Percentiles rank a stretch among this genome's conserved stretches.
phyloP scores from a whole-genome alignment of 1,140 invertebrate species.

The Palaemon carinicauda region DNA sequence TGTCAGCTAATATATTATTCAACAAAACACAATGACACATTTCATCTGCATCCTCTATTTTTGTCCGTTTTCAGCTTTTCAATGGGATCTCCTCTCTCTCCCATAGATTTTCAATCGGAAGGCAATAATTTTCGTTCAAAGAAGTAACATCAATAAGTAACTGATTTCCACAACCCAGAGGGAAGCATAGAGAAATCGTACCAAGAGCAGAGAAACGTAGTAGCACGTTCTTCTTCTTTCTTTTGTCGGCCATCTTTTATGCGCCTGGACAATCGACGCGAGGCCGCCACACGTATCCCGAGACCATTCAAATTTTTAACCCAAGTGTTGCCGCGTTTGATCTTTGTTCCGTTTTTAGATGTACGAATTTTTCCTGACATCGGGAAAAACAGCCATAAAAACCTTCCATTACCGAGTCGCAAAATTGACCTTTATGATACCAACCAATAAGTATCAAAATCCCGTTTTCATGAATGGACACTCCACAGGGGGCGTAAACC shows the following conservation, averaged over 20 bases:
- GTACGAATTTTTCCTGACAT: background rate
- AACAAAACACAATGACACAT: conserved; percentile 42
- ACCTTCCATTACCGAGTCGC: background rate
- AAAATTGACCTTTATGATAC: background rate
- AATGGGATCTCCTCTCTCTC: background rate
- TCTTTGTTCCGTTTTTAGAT: background rate
- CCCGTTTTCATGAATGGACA: too few relatives aligned
- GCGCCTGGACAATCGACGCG: conserved; percentile 22
- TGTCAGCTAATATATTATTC: conserved; percentile 19
- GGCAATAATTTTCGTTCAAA: background rate
- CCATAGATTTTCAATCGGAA: background rate
- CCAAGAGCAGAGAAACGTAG: background rate
- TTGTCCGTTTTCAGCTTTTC: conserved; percentile 10
- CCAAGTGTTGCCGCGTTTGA: background rate
- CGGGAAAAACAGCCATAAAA: background rate
- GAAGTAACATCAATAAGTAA: background rate
- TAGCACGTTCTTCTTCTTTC: conserved; percentile 23
- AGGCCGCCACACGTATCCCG: conserved; percentile 3
- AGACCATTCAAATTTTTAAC: conserved; percentile 37
- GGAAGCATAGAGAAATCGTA: background rate
- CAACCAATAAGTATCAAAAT: too few relatives aligned
- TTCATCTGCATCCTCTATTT: conserved; percentile 24
- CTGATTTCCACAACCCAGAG: too few relatives aligned
- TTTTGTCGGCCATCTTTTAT: conserved; percentile 27
- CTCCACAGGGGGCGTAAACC: background rate